A percentile compares a stretch with the other conserved stretches of the same genome.
Evolutionary conservation across 2,888 invertebrate genomes (phyloP).

Genomic region (Meteorus cinctellus): DNA sequence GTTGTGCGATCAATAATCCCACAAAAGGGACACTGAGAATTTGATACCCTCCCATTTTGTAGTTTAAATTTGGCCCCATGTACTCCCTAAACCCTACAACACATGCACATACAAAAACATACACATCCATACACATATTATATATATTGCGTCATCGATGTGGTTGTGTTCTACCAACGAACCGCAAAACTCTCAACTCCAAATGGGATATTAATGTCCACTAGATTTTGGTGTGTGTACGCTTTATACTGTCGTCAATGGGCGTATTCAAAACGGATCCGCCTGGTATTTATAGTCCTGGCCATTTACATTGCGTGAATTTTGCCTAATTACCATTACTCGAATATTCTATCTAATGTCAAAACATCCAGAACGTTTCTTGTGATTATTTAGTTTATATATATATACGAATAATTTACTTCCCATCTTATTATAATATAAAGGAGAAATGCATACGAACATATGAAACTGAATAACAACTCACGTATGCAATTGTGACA

Average conservation of each 20-base stretch:
- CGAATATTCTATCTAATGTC: not conserved
- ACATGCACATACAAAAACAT: not conserved
- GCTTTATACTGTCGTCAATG: constrained; percentile 15
- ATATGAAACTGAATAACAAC: not conserved
- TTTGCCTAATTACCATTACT: not conserved
- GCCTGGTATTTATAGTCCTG: constrained; percentile 45
- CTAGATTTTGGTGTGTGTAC: constrained; percentile 37
- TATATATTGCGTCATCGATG: constrained; percentile 10
- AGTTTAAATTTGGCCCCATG: too few species aligned
- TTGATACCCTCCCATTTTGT: too few species aligned
- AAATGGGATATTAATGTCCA: constrained; percentile 70
- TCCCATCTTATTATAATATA: not conserved
- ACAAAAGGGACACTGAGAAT: too few species aligned
- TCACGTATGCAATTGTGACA: constrained; percentile 16
- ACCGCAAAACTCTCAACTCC: constrained; percentile 67
- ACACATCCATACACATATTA: not conserved
- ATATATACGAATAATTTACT: too few species aligned
- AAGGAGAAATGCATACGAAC: not conserved
- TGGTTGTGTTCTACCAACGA: constrained; percentile 45
- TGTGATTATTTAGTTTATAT: not conserved
- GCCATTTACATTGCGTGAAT: constrained; percentile 9
- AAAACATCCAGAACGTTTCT: not conserved
- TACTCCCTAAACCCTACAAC: too few species aligned
- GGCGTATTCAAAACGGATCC: constrained; percentile 31
- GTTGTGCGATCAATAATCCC: too few species aligned